Evolutionary conservation across 2,797 vertebrate genomes (phyloP), one percentile per base, ranked within the genome.

Genomic region (Pseudochromis fuscus): DNA sequence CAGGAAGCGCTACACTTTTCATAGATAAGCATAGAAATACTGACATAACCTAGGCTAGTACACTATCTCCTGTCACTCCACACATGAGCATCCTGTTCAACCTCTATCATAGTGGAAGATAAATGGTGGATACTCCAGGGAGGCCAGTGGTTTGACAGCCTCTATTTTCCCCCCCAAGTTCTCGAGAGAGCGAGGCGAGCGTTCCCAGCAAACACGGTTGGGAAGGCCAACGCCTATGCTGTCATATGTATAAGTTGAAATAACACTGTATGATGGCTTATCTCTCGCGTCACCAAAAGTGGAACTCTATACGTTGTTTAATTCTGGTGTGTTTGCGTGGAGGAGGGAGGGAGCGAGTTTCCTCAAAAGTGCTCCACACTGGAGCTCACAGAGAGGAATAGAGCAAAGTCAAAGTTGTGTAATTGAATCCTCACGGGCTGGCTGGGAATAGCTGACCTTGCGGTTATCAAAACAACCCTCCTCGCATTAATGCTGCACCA

Each of bases 381-480:
- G 75, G 68, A 74, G 75, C 74, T 5, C 80, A 77, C 58, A 58
- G 76, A 71, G 76, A 83, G 61, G 70, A 84, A 78, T 60, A 66
- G 86, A 89, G 88, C 87, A 91, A 92, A 90, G 88, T 91, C 84
- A 87, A 83, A 90, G 89, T 88, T 90, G 87, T 90, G 90, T 91
- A 93, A 93, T 87, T 80, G 82, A 91, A 89, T 93, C 90, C 91
- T 88, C 67, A 28, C 85, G 84, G 91, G 85, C 81, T 42, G 65
- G 87, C 92, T 86, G 75, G 78, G 91, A 94, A 94, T 93, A 92
- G 91, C 84, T 81, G 92, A 92, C 92, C 92, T 92, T 88, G 86
- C 72, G 74, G 90, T 93, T 93, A 92, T 92, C 90, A 88, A 91
- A 93, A 92, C 91, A 93, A 81, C 73, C 67, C 81, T 88, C 79